phyloP scores from a whole-genome alignment of 2,888 invertebrate species.

The Rotaria macrura region DNA sequence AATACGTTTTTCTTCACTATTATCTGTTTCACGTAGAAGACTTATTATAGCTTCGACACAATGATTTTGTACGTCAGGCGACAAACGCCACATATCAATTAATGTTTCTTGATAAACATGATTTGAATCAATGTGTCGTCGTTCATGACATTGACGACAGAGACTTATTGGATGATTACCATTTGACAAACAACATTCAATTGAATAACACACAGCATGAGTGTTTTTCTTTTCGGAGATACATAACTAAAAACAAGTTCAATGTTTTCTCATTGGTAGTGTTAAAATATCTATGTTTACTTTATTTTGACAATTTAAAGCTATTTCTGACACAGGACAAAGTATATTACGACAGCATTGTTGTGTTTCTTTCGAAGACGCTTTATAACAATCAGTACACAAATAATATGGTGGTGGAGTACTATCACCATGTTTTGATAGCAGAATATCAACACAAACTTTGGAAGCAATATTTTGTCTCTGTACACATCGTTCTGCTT shows the following conservation, averaged over 20 bases:
- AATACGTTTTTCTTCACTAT: conserved; percentile 1
- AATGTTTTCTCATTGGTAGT: neutral
- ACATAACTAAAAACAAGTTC: neutral
- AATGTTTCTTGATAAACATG: conserved; percentile 76
- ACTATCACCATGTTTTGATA: conserved; percentile 49
- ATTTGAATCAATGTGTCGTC: conserved; percentile 52
- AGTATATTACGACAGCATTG: conserved; percentile 57
- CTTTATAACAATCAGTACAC: conserved; percentile 79
- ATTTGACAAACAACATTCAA: conserved; percentile 89
- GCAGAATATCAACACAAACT: conserved; percentile 41
- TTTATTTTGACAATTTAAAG: conserved; percentile 88
- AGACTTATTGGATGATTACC: conserved; percentile 82
- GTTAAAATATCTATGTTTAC: conserved; percentile 36
- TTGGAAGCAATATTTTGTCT: conserved; percentile 30
- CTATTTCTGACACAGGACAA: conserved; percentile 84
- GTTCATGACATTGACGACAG: conserved; percentile 47
- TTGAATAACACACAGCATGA: conserved; percentile 86
- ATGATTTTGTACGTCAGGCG: conserved; percentile 77
- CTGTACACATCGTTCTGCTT: conserved; percentile 29
- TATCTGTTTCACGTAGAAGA: conserved; percentile 70
- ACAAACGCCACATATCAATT: conserved; percentile 75
- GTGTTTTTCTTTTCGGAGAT: conserved; percentile 63
- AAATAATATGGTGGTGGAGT: conserved; percentile 83
- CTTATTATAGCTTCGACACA: conserved; percentile 81
- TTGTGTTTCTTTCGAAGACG: conserved; percentile 49